Evolutionary conservation across 2,888 invertebrate species (phyloP), one percentile per base, ranked within the genome.

Genomic region (Tridacna gigas): DNA sequence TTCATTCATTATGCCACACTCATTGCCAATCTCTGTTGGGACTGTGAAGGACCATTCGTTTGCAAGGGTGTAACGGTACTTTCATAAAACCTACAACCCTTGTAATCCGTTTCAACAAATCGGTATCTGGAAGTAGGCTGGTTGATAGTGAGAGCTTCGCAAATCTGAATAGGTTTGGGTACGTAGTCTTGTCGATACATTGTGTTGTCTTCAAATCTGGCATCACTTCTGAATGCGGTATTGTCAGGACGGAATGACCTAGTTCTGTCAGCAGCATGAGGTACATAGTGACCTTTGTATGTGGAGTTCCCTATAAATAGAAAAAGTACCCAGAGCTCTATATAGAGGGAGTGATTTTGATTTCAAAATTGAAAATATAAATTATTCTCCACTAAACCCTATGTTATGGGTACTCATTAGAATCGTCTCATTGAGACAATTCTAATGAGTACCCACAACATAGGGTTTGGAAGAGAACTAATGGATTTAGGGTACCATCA

Each of bases 31-130:
- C 85, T 84, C 77, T 85, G 88, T 48, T 88, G 86, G 7, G 89
- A 83, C n/a, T 78, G 82, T 75, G 81, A 74, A 15, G 80, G 82
- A 56, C 74, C 73, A 48, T 74, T 75, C 2, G 77, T 11, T 18
- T 82, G 75, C 22, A 92, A 74, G 9, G 89, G 86, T 7, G 88
- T 89, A 60, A 91, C 82, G 61, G 91, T 85, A 22, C 87, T 90
- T 71, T 86, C 82, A 80, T 94, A 95, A 76, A 90, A 84, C 83
- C 91, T 93, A 84, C 94, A 94, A 28, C 94, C 94, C n/a, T 88
- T 86, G 12, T 77, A 78, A 80, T 94, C 93, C 20, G 91, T 87
- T 47, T 93, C 91, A n/a, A 81, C 25, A 86, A 91, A 94, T 48
- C 80, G 77, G 86, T 82, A 94, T 15, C 87, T 76, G 12, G 92